Evolutionary conservation across 2,888 invertebrate species (phyloP).

Genomic region (Sipunculus nudus): DNA sequence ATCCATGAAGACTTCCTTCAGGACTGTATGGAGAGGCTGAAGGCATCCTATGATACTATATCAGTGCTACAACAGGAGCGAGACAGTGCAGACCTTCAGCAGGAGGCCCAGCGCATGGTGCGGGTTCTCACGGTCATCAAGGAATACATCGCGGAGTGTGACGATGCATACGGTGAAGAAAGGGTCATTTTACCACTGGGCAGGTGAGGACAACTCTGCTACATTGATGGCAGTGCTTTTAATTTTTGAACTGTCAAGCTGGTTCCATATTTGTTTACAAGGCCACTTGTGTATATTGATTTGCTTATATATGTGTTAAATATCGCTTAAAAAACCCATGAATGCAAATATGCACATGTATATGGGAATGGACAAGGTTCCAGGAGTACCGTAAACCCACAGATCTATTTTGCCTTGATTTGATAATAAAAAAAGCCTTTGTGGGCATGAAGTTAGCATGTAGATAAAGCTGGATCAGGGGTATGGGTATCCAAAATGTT

Average conservation of each 20-base stretch:
- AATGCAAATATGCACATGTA: no score
- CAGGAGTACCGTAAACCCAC: no score
- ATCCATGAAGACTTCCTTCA: constrained; percentile 93
- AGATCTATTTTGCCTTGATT: no score
- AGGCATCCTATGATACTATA: constrained; percentile 78
- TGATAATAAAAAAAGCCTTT: no score
- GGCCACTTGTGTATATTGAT: no score
- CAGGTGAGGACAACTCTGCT: constrained; percentile 67
- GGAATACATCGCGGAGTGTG: constrained; percentile 95
- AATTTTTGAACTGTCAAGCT: background rate
- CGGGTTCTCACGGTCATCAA: constrained; percentile 92
- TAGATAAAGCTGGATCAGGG: no score
- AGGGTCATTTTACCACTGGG: constrained; percentile 88
- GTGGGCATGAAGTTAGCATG: no score
- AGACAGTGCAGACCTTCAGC: constrained; percentile 65
- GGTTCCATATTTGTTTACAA: no score
- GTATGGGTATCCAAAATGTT: no score
- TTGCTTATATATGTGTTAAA: no score
- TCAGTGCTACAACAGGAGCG: constrained; percentile 64
- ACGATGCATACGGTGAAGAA: constrained; percentile 78
- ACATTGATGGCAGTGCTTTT: background rate
- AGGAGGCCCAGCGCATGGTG: constrained; percentile 82
- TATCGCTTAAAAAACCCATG: no score
- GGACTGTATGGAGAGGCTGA: constrained; percentile 89
- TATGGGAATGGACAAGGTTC: no score